Evolutionary conservation across 2,113 vertebrate species (phyloP), one percentile per base, ranked within the genome.

Genomic region (Lampris incognitus): DNA sequence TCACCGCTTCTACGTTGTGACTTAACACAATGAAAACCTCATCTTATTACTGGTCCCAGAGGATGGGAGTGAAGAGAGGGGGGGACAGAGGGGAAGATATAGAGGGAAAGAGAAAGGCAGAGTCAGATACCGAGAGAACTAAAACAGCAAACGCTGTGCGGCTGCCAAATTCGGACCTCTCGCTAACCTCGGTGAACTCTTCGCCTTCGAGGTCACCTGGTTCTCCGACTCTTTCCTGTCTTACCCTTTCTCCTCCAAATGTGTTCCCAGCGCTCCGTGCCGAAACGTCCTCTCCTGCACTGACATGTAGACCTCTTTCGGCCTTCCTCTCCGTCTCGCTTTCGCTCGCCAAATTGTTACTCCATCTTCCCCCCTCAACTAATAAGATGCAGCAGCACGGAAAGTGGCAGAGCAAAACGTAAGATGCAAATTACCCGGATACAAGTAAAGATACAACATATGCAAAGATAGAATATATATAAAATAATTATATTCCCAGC

Each of bases 1-100:
- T 41, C 55, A 69, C 63, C 75, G 56, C n/a, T 38, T 61, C 57
- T 58, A 60, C 40, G 52, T 58, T 66, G 39, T 50, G 52, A 71
- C 69, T 79, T 57, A 72, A 66, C 54, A 41, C 36, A 68, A 69
- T 10, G 13, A 58, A 67, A 76, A 71, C 76, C 71, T 65, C 44
- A 66, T 67, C 58, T 66, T 65, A 81, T 67, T 78, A 66, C 48
- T 69, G 69, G 66, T 69, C 59, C 8, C 37, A 41, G 66, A 56
- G 39, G 9, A 2, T 55, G 48, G 9, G 7, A 36, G 36, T 55
- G 55, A 74, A 10, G 66, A 55, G 66, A 49, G 57, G 5, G 55
- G 50, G 51, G 55, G 9, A 36, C 40, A 38, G 2, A 46, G 49
- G 42, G 71, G 1, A 3, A 39, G 54, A 24, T 54, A 73, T 7